Percentiles rank a stretch among this genome's conserved stretches.
phyloP scores from a whole-genome alignment of 2,888 invertebrate species.

The Nymphalis polychloros region DNA sequence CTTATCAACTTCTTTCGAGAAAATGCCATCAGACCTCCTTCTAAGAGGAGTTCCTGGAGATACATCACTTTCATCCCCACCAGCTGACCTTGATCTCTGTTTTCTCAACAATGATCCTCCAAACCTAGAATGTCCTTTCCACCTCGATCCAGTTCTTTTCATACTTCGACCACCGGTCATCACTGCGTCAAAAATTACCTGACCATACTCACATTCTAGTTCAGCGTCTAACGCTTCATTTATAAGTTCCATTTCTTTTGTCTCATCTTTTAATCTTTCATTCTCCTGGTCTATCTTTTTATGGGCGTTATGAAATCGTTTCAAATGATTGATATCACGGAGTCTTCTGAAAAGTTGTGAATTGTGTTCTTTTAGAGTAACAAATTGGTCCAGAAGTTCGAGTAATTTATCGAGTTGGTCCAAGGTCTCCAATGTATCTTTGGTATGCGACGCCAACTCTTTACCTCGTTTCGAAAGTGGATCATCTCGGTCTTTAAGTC shows the following conservation, averaged over 20 bases:
- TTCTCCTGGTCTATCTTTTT: conserved; percentile 74
- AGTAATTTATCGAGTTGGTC: conserved; percentile 91
- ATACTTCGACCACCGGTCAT: conserved; percentile 79
- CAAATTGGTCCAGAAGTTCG: conserved; percentile 88
- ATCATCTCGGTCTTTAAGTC: conserved; percentile 66
- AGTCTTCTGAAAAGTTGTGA: conserved; percentile 84
- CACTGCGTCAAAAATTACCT: conserved; percentile 85
- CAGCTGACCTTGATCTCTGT: conserved; percentile 86
- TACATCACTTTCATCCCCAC: conserved; percentile 82
- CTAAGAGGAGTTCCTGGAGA: conserved; percentile 65
- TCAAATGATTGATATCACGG: conserved; percentile 87
- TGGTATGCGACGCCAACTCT: conserved; percentile 79
- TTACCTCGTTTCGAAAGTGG: conserved; percentile 78
- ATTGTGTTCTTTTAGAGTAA: conserved; percentile 87
- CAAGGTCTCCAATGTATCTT: conserved; percentile 84
- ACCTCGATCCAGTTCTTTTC: conserved; percentile 77
- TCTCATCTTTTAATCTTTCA: conserved; percentile 62
- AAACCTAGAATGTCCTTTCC: conserved; percentile 71
- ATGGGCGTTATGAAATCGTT: conserved; percentile 83
- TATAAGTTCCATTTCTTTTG: conserved; percentile 64
- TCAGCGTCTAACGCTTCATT: conserved; percentile 81
- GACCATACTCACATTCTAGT: conserved; percentile 83
- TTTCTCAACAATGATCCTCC: conserved; percentile 79
- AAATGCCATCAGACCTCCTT: conserved; percentile 68
- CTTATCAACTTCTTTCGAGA: conserved; percentile 72